Percentiles rank a stretch among this genome's conserved stretches.
phyloP scores from a whole-genome alignment of 1,140 invertebrate species.

The Thaumatotibia leucotreta region DNA sequence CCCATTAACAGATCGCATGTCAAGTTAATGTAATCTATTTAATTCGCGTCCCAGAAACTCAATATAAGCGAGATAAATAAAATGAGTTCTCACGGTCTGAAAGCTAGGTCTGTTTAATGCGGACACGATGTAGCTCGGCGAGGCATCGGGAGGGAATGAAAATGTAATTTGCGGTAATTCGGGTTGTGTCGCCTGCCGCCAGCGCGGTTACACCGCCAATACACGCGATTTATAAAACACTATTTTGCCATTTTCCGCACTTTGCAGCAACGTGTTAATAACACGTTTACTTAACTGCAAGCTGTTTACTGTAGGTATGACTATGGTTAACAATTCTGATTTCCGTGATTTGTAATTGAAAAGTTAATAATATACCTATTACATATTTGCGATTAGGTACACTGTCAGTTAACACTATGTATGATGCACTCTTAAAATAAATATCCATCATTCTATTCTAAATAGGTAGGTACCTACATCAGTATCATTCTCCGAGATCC shows the following conservation, averaged over 20 bases:
- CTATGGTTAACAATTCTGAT: too few relatives aligned
- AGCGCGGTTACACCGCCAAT: not conserved
- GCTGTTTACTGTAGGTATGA: too few relatives aligned
- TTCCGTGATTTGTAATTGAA: too few relatives aligned
- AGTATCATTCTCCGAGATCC: not conserved
- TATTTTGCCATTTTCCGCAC: not conserved
- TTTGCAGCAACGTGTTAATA: not conserved
- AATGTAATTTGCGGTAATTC: slow-evolving; percentile 57
- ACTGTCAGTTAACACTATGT: too few relatives aligned
- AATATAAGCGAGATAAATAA: not conserved
- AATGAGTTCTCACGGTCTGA: slow-evolving; percentile 6
- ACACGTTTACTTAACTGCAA: too few relatives aligned
- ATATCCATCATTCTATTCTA: not conserved
- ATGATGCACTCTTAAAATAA: too few relatives aligned
- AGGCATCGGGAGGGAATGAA: slow-evolving; percentile 43
- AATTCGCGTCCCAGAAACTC: not conserved
- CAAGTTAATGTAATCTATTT: not conserved
- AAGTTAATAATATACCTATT: too few relatives aligned
- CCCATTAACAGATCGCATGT: not conserved
- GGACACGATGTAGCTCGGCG: slow-evolving; percentile 14
- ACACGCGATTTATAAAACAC: not conserved
- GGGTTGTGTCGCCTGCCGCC: slow-evolving; percentile 28
- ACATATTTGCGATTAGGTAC: too few relatives aligned
- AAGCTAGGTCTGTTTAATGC: slow-evolving; percentile 6
- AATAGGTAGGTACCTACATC: not conserved